Percentiles rank a stretch among this genome's conserved stretches.
These are phyloP conservation scores for Phrynocephalus versicolor DNA, from an alignment of 2,113 vertebrate genomes.

Conservation along the genomic window DNA sequence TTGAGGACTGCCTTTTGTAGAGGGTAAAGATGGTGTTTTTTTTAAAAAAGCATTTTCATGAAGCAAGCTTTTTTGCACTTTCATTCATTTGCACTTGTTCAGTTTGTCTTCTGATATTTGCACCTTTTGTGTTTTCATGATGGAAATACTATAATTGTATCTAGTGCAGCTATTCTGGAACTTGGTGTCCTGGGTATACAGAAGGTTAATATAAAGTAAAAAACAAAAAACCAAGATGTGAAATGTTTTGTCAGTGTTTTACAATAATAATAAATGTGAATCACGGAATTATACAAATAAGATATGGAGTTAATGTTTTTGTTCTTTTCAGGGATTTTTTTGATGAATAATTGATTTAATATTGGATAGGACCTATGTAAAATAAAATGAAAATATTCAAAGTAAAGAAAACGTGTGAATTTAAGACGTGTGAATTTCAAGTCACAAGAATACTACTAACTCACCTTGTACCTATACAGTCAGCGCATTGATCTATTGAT, in stretches of 20 bases:
- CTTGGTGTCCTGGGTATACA: slow-evolving; percentile 60
- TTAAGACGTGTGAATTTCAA: neutral
- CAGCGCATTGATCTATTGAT: too few species aligned
- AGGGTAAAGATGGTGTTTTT: slow-evolving; percentile 10
- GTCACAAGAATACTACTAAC: neutral
- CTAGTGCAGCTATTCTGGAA: slow-evolving; percentile 62
- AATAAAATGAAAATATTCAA: slow-evolving; percentile 15
- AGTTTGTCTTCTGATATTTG: slow-evolving; percentile 55
- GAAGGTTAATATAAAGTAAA: slow-evolving; percentile 52
- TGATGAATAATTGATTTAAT: slow-evolving; percentile 1
- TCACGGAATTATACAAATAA: slow-evolving; percentile 24
- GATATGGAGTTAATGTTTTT: neutral
- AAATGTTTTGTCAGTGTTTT: slow-evolving; percentile 68
- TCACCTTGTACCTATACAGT: too few species aligned
- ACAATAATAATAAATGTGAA: slow-evolving; percentile 72
- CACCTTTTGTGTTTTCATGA: slow-evolving; percentile 61
- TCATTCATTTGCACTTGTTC: slow-evolving; percentile 71
- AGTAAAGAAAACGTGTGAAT: neutral
- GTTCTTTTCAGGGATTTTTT: slow-evolving; percentile 28
- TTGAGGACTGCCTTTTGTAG: fast-evolving
- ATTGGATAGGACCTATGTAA: neutral
- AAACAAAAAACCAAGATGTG: slow-evolving; percentile 63
- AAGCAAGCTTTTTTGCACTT: slow-evolving; percentile 74
- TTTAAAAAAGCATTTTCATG: slow-evolving; percentile 33
- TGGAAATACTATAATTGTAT: slow-evolving; percentile 61